Base-by-base conservation (phyloP, 1,140 invertebrate species). In the Zaprionus tsacasi region DNA sequence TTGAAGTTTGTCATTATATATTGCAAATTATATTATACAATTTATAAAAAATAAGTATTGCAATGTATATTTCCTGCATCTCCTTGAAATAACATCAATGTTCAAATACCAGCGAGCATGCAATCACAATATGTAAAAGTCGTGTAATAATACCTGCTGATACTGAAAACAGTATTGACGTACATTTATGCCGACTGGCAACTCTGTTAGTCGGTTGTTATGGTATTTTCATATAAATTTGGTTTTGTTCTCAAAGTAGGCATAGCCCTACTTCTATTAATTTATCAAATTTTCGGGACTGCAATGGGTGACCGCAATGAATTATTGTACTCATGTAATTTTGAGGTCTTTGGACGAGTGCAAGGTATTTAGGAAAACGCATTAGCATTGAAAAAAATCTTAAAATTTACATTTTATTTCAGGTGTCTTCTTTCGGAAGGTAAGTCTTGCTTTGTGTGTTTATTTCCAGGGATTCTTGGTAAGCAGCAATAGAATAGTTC, bases 381-480 rank as follows among this genome's bases (percentile, higher is more conserved):
- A 25, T 17, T 15, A 11, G 17, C 45, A 25, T 45, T 45, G 10
- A 57, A 35, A 36, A 21, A 6, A 8, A n/a, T 45, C 21, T 21
- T 21, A 7, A n/a, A 45, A 45, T 35, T 57, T 21, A 15, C 4
- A 6, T n/a, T n/a, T n/a, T n/a, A 35, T 57, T 57, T 33, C n/a
- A 57, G 55, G 58, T 15, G 94, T 94, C 11, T n/a, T 94, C 82
- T 73, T 94, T 94, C 66, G 58, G 15, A 61, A 61, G 43, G 55
- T 57, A 36, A 57, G 55, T 36, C 33, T 91, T 93, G 25, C 94
- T 95, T 45, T 45, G n/a, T 15, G n/a, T 45, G n/a, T n/a, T n/a
- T 15, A 8, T 15, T 45, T 93, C 21, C 17, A 25, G 12, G 13
- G 15, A 87, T 15, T 12, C n/a, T 59, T 96, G 95, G 4, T 11